Conservation (phyloP, 1,140 invertebrate genomes). For the Drosophila obscura region DNA sequence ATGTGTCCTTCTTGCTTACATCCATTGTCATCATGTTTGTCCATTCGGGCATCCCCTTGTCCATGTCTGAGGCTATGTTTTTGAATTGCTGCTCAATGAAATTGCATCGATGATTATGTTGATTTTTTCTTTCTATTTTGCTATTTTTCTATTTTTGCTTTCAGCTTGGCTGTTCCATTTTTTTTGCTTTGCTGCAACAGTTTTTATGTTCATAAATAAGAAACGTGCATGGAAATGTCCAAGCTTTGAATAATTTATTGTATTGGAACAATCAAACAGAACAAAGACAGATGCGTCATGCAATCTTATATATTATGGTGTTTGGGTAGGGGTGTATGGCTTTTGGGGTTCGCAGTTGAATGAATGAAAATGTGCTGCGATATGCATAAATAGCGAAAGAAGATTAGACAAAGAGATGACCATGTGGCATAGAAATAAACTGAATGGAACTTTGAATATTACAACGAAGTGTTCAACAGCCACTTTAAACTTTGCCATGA, state of each 20-base stretch:
- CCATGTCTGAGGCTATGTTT: conserved; percentile 50
- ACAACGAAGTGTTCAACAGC: neutral
- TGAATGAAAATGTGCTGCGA: conserved; percentile 32
- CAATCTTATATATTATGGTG: conserved; percentile 30
- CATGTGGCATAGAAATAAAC: neutral
- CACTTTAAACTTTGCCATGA: too few species aligned
- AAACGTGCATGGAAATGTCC: conserved; percentile 64
- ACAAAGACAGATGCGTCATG: conserved; percentile 65
- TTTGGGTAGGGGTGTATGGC: too few species aligned
- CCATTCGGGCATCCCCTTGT: conserved; percentile 30
- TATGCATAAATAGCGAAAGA: conserved; percentile 16
- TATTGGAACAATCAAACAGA: conserved; percentile 25
- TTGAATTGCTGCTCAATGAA: conserved; percentile 78
- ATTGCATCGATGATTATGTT: conserved; percentile 81
- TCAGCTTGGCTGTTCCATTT: conserved; percentile 34
- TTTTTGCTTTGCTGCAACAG: conserved; percentile 37
- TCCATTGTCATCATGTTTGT: conserved; percentile 67
- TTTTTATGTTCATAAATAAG: conserved; percentile 69
- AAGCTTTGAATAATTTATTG: conserved; percentile 76
- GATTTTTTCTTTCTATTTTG: conserved; percentile 49
- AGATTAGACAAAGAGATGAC: neutral
- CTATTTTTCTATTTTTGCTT: conserved; percentile 19
- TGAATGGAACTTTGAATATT: neutral
- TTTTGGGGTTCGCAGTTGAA: conserved; percentile 1
- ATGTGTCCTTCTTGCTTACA: neutral